Evolutionary conservation across 2,888 invertebrate genomes (phyloP).

Genomic region (Clunio marinus): DNA sequence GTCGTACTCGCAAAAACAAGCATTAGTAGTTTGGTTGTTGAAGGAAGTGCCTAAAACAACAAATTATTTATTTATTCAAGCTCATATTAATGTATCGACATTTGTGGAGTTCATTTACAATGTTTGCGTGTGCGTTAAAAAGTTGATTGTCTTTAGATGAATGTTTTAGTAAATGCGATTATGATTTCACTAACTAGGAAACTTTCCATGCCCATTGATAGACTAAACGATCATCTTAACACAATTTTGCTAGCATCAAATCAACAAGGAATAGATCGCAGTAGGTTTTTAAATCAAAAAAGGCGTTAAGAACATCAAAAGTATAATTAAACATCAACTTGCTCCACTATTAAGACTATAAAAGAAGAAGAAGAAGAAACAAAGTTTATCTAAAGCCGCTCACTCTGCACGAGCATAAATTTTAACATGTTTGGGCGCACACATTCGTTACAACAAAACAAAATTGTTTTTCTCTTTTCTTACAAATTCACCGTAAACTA

Average conservation of each 20-base stretch:
- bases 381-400: not conserved
- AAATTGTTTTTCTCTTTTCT: not conserved
- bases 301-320: slow-evolving; percentile 25
- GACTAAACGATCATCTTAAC: slow-evolving; percentile 30
- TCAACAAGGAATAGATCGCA: not conserved
- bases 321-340: slow-evolving; percentile 17
- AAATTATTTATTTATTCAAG: not conserved
- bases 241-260: slow-evolving; percentile 16
- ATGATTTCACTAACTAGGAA: too few relatives aligned
- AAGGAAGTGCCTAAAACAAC: slow-evolving; percentile 3
- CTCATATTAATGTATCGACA: not conserved
- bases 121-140: not conserved
- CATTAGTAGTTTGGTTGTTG: not conserved
- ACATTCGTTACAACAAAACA: not conserved
- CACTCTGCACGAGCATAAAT: slow-evolving; percentile 12
- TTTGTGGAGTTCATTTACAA: too few relatives aligned
- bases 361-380: too few relatives aligned
- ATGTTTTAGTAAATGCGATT: too few relatives aligned
- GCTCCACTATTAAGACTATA: slow-evolving; percentile 1
- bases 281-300: not conserved
- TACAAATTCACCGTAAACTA: too few relatives aligned
- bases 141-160: too few relatives aligned
- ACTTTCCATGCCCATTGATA: not conserved
- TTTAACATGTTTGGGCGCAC: slow-evolving; percentile 12
- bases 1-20: not conserved